Percentiles rank a stretch among this genome's conserved stretches.
phyloP scores from a whole-genome alignment of 2,888 invertebrate genomes.

The Drosophila mimetica region DNA sequence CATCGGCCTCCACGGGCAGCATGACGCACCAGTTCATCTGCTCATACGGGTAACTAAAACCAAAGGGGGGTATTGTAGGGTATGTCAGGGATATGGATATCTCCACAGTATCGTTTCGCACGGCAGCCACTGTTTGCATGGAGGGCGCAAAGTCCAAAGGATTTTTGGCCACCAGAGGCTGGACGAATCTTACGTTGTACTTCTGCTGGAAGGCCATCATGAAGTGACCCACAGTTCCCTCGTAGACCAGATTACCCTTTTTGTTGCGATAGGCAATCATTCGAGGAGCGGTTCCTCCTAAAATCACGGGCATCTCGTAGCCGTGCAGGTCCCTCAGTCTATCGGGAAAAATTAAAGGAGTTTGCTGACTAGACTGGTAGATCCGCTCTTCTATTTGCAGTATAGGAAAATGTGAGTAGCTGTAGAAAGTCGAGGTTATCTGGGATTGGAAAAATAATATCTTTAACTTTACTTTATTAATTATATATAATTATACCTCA shows the following conservation, averaged over 20 bases:
- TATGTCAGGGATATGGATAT: constrained; percentile 65
- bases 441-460: constrained; percentile 21
- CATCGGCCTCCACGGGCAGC: constrained; percentile 76
- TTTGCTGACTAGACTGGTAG: constrained; percentile 2
- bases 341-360: constrained; percentile 57
- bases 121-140: constrained; percentile 56
- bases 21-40: constrained; percentile 70
- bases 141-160: constrained; percentile 45
- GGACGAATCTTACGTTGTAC: constrained; percentile 61
- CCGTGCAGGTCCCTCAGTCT: constrained; percentile 67
- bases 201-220: constrained; percentile 66
- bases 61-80: constrained; percentile 43
- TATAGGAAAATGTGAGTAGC: constrained; percentile 71
- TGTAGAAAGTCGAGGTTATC: constrained; percentile 58
- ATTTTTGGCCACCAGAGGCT: constrained; percentile 51
- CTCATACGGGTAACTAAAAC: constrained; percentile 75
- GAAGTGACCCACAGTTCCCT: constrained; percentile 74
- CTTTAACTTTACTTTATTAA: too few relatives aligned
- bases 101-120: constrained; percentile 69
- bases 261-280: constrained; percentile 61
- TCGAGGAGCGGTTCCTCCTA: constrained; percentile 74
- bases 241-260: constrained; percentile 47
- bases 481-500: constrained; percentile 35
- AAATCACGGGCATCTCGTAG: constrained; percentile 53
- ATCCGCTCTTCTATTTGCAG: constrained; percentile 60